Conservation (phyloP, 2,113 vertebrate species). For the Catharus fuscescens region DNA sequence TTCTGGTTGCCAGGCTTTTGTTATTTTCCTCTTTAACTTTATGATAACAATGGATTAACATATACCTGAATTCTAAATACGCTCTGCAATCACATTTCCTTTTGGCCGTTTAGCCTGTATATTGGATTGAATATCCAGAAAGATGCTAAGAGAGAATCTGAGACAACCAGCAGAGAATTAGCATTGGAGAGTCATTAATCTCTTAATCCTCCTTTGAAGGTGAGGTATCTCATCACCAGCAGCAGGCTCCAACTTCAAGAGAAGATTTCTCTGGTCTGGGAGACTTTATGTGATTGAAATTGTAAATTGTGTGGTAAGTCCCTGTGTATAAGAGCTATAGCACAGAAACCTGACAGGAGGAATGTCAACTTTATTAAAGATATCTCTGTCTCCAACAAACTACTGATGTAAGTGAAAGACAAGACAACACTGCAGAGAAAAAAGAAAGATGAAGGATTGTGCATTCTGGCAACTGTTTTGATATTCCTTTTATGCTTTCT, state of each 20-base stretch:
- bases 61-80: neutral
- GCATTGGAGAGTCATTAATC: neutral
- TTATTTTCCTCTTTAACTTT: neutral
- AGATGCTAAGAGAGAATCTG: neutral
- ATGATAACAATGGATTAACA: neutral
- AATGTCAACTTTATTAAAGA: neutral
- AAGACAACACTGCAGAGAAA: neutral
- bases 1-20: neutral
- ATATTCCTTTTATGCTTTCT: neutral
- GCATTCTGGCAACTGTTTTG: neutral
- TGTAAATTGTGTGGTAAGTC: neutral
- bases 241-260: neutral
- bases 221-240: neutral
- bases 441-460: neutral
- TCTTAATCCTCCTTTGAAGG: neutral
- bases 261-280: neutral
- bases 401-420: neutral
- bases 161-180: neutral
- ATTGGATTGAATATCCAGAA: neutral
- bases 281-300: neutral
- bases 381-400: neutral
- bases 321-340: neutral
- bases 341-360: neutral
- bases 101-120: neutral
- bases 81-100: neutral